phyloP scores from a whole-genome alignment of 1,140 invertebrate species.

The Atta cephalotes region DNA sequence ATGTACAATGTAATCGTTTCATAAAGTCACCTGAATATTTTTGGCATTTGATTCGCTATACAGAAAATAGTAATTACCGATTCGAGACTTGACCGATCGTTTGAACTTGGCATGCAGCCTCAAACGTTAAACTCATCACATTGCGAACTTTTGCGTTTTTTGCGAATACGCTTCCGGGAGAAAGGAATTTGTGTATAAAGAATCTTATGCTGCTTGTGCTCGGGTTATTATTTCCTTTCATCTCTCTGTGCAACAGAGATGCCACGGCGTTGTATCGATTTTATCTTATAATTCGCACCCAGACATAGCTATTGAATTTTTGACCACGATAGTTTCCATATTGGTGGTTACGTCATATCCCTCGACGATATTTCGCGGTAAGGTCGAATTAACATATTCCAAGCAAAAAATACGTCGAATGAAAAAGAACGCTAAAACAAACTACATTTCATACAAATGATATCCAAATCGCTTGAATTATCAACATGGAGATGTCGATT shows the following conservation, averaged over 20 bases:
- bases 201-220: neutral
- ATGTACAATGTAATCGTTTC: neutral
- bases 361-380: neutral
- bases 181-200: conserved; percentile 52
- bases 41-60: neutral
- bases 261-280: conserved; percentile 62
- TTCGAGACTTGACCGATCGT: neutral
- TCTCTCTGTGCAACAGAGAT: conserved; percentile 36
- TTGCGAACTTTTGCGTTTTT: conserved; percentile 26
- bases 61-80: conserved; percentile 19
- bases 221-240: conserved; percentile 58
- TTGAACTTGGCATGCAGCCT: conserved; percentile 17
- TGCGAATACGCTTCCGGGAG: conserved; percentile 22
- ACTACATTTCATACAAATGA: neutral
- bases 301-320: conserved; percentile 61
- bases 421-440: neutral
- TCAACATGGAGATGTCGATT: neutral
- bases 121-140: conserved; percentile 9
- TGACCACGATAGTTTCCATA: conserved; percentile 50
- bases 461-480: conserved; percentile 26
- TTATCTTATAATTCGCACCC: conserved; percentile 50
- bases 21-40: neutral
- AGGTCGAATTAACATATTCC: conserved; percentile 21
- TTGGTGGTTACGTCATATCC: conserved; percentile 20
- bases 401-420: neutral